Evolutionary conservation across 2,113 vertebrate genomes (phyloP).

Genomic region (Lampris megalopsis): DNA sequence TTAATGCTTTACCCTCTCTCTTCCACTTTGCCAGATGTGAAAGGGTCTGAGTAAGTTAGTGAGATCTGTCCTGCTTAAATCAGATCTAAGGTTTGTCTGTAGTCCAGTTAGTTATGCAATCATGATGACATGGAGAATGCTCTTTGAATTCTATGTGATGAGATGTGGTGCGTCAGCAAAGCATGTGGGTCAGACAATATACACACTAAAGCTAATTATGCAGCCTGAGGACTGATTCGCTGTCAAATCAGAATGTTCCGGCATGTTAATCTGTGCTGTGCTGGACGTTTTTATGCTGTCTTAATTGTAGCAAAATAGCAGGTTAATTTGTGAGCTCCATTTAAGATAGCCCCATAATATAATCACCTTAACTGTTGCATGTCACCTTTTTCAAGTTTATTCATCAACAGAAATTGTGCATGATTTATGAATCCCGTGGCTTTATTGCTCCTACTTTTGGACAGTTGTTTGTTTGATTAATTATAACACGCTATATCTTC

Average conservation of each 20-base stretch:
- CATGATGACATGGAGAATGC: neutral
- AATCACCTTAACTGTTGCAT: constrained; percentile 6
- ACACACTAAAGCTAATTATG: neutral
- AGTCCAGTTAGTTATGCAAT: neutral
- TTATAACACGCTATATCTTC: constrained; percentile 75
- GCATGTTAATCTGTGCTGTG: neutral
- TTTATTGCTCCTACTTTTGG: neutral
- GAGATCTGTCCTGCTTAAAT: constrained; percentile 13
- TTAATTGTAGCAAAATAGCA: neutral
- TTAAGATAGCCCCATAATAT: neutral
- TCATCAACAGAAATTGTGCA: constrained; percentile 11
- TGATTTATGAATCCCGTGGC: neutral
- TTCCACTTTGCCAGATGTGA: constrained; percentile 83
- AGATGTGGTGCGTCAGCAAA: constrained; percentile 5
- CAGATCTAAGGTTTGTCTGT: neutral
- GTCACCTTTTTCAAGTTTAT: neutral
- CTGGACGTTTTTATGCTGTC: neutral
- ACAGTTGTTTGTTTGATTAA: neutral
- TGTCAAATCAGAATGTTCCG: neutral
- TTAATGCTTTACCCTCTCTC: constrained; percentile 2
- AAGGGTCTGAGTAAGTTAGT: constrained; percentile 88
- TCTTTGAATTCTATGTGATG: constrained; percentile 3
- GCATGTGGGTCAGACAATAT: constrained; percentile 34
- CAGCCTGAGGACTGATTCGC: constrained; percentile 2
- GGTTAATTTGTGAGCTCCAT: neutral